phyloP scores from a whole-genome alignment of 2,888 invertebrate species.

The Celastrina argiolus region DNA sequence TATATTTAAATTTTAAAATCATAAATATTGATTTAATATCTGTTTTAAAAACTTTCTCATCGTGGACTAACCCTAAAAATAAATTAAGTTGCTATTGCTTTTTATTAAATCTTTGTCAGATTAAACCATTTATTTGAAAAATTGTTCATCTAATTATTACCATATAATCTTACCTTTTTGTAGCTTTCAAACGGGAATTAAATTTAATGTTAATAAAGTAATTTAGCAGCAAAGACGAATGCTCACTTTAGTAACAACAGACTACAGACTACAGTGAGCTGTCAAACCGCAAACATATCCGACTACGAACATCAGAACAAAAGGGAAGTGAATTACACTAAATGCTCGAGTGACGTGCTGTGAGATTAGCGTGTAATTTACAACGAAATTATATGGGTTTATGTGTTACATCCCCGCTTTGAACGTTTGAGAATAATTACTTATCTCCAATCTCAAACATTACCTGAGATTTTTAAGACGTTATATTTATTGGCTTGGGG shows the following conservation, averaged over 20 bases:
- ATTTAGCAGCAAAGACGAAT: background rate
- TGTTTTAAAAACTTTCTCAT: too few relatives aligned
- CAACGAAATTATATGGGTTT: background rate
- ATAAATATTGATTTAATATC: too few relatives aligned
- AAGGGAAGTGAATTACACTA: background rate
- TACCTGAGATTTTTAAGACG: too few relatives aligned
- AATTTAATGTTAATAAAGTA: background rate
- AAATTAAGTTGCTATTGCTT: too few relatives aligned
- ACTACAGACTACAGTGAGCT: background rate
- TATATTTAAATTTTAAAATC: too few relatives aligned
- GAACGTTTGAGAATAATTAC: background rate
- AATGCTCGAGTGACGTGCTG: background rate
- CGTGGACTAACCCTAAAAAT: too few relatives aligned
- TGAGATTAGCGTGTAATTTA: background rate
- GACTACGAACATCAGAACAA: background rate
- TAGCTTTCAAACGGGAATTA: too few relatives aligned
- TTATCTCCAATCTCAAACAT: background rate
- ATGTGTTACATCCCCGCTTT: background rate
- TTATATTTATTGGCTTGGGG: too few relatives aligned
- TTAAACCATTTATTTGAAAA: too few relatives aligned
- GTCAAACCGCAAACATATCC: background rate
- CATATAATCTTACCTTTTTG: too few relatives aligned
- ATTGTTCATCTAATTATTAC: too few relatives aligned
- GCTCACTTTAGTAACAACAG: background rate
- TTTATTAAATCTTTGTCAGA: too few relatives aligned